These are phyloP conservation scores for Aphelenchoides avenae DNA, from an alignment of 1,140 invertebrate genomes.

Conservation along the genomic window DNA sequence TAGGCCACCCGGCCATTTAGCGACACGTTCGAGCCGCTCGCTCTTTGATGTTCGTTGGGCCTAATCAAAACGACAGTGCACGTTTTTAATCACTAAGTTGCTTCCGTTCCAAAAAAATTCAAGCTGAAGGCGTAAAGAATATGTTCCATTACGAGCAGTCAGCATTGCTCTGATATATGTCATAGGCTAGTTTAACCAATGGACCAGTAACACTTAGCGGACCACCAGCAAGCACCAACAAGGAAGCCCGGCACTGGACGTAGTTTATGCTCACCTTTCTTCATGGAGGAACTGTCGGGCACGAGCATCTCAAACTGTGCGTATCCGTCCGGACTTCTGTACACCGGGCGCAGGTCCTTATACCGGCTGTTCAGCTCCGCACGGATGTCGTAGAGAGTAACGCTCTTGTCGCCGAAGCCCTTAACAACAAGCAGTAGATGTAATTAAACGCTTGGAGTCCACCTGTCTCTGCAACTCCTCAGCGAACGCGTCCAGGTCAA, in stretches of 20 bases:
- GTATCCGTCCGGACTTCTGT: slow-evolving; percentile 73
- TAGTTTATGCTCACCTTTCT: slow-evolving; percentile 17
- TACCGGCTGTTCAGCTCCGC: slow-evolving; percentile 90
- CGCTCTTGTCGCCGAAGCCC: slow-evolving; percentile 91
- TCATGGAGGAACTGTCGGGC: slow-evolving; percentile 60
- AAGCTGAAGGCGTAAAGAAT: no score
- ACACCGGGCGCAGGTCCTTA: slow-evolving; percentile 81
- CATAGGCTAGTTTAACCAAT: no score
- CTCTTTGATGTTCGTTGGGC: no score
- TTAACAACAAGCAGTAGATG: slow-evolving; percentile 42
- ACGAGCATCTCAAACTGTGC: slow-evolving; percentile 90
- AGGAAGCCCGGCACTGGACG: neutral
- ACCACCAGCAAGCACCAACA: no score
- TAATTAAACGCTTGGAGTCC: slow-evolving; percentile 8
- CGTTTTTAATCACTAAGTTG: no score
- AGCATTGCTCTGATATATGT: no score
- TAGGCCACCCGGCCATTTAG: no score
- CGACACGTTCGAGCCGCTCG: no score
- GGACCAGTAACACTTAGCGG: no score
- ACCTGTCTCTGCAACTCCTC: slow-evolving; percentile 83
- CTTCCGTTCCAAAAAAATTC: no score
- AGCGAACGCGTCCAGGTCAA: slow-evolving; percentile 96
- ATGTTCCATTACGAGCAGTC: no score
- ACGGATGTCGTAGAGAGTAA: slow-evolving; percentile 93
- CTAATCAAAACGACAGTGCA: no score